Evolutionary conservation across 2,797 vertebrate genomes (phyloP), one percentile per base, ranked within the genome.

Genomic region (Poeciliopsis paucimaculata): DNA sequence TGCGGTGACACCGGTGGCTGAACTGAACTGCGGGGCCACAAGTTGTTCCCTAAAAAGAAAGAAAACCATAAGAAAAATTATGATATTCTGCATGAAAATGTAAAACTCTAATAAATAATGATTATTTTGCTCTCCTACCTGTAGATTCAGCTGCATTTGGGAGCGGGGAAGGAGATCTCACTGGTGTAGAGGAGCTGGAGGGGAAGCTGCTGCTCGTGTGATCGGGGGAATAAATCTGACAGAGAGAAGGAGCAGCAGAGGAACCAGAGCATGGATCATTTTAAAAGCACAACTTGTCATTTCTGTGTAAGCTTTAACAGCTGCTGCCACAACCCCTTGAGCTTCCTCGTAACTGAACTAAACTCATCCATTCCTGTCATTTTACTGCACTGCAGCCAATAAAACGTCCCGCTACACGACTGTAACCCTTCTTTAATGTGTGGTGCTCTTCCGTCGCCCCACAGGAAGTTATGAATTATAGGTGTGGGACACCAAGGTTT

Each of bases 191-290:
- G 13, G 97, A 96, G 94, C 97, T 98, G 78, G 97, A 98, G 91
- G 97, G 97, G 91, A 98, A 98, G 94, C 97, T 98, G 95, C 97
- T 98, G 96, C 96, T 98, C 93, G 97, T 98, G 91, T 98, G 97
- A 94, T 99, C 98, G 82, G 98, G 97, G 90, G 98, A 99, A 95
- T 99, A 99, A 96, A 99, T 99, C 98, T 99, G 93, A 84, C 46
- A 88, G 83, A 53, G 79, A 73, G 72, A 51, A 18, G 43, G 45
- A 41, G 41, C 72, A 34, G 90, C 51, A 43, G 89, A 90, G 93
- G 86, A 93, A 88, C 88, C 81, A 87, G 90, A 78, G 53, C 82
- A 90, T 91, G 84, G 90, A 94, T 94, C 93, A 94, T 91, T 94
- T 92, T 94, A 90, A 94, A 92, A 90, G 91, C 92, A 89, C 90